Evolutionary conservation across 1,140 invertebrate species (phyloP).

Genomic region (Halyomorpha halys): DNA sequence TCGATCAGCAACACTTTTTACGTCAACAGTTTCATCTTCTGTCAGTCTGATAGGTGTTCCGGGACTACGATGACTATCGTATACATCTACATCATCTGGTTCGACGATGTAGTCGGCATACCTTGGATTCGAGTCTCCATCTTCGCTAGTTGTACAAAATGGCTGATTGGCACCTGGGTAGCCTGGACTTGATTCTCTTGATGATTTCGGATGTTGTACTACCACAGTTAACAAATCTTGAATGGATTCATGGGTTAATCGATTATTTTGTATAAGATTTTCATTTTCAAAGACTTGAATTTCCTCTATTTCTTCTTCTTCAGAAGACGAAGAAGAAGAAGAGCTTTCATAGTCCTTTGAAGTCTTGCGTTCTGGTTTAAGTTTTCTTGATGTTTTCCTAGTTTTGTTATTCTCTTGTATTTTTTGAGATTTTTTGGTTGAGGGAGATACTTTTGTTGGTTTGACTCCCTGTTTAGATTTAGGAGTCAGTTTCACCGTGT

Average conservation of each 20-base stretch:
- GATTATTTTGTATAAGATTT: neutral
- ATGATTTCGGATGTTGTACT: conserved; percentile 56
- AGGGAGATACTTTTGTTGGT: neutral
- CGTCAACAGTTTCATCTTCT: conserved; percentile 35
- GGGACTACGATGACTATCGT: conserved; percentile 27
- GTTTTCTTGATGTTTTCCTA: neutral
- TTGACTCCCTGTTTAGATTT: neutral
- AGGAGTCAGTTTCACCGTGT: neutral
- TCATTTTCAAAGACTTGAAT: conserved; percentile 13
- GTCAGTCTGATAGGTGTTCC: conserved; percentile 29
- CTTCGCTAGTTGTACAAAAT: conserved; percentile 40
- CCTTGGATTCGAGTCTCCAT: conserved; percentile 43
- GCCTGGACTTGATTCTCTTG: conserved; percentile 52
- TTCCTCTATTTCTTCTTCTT: conserved; percentile 26
- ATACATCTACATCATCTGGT: conserved; percentile 47
- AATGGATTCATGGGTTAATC: conserved; percentile 30
- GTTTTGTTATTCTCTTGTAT: conserved; percentile 9
- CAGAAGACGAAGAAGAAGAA: conserved; percentile 27
- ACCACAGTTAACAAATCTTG: conserved; percentile 42
- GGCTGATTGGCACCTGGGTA: conserved; percentile 21
- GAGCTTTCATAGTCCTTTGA: conserved; percentile 5
- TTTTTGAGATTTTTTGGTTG: conserved; percentile 21
- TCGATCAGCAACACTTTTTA: conserved; percentile 42
- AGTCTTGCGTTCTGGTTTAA: neutral
- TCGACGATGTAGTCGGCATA: conserved; percentile 59